Base-by-base conservation (phyloP, 2,113 vertebrate species). In the Melanerpes aurifrons region DNA sequence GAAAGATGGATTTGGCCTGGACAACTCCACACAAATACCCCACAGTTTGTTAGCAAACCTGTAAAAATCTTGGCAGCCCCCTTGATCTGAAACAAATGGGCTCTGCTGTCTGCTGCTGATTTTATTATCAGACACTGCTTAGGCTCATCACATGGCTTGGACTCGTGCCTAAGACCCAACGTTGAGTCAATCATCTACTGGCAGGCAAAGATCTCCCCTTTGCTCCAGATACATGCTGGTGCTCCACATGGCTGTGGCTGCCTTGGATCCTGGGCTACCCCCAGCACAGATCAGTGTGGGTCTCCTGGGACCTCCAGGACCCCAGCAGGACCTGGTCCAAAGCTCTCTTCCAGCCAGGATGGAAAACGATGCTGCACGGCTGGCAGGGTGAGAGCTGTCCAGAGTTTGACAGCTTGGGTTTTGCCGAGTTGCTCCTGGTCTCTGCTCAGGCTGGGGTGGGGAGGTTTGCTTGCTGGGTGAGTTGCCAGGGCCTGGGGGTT, bases 121-220 rank as follows among this genome's bases (percentile, higher is more conserved):
- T 95, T 96, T 94, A 95, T 94, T 91, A 90, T 95, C 89, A 93
- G 79, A 94, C 89, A 80, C 94, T 94, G 89, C 82, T 92, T 69
- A 91, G 67, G 47, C 66, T 95, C 93, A 94, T 94, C 94, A 68
- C 67, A 75, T 28, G 73, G 61, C 67, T 91, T 95, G 89, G 89
- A 82, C 10, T 37, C 7, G n/a, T 40, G 94, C 95, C 91, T 58
- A 37, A 86, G 66, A 26, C 79, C 74, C 82, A 48, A 3, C 2
- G 3, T 61, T 2, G 29, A 83, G 85, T 74, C 87, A 68, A 4
- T 86, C 43, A 21, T 9, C n/a, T 2, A 0, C 69, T 29, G 79
- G 87, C 76, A 82, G 75, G 68, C 19, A 1, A 80, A 68, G 66
- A 54, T 72, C 69, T 72, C 53, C 48, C 31, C 45, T 29, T 40